Evolutionary conservation across 2,113 vertebrate species (phyloP).

Genomic region (Lepus europaeus): DNA sequence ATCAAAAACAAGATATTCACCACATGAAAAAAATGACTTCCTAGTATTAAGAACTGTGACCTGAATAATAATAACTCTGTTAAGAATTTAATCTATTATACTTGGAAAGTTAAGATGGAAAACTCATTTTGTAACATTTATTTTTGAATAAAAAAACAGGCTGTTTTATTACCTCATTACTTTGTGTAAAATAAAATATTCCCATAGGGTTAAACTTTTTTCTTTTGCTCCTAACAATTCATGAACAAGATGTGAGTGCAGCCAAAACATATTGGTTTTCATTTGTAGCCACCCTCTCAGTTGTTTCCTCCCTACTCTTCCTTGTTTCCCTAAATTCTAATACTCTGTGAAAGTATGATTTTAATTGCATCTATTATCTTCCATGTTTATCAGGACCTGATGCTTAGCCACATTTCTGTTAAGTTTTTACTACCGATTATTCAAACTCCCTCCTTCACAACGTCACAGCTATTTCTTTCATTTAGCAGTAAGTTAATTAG

Average conservation of each 20-base stretch:
- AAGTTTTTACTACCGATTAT: background rate
- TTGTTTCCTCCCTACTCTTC: fast-evolving
- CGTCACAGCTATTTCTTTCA: slow-evolving; percentile 75
- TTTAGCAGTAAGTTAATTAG: slow-evolving; percentile 57
- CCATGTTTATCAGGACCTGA: background rate
- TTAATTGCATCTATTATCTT: background rate
- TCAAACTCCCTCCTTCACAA: slow-evolving; percentile 31
- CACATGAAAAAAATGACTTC: background rate
- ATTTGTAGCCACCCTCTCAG: background rate
- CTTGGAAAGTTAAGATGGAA: slow-evolving; percentile 13
- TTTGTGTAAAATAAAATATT: background rate
- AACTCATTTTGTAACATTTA: background rate
- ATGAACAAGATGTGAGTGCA: background rate
- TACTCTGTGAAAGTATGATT: background rate
- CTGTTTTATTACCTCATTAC: background rate
- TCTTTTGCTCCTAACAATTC: background rate
- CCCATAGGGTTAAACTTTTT: background rate
- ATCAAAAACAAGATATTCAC: background rate
- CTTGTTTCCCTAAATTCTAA: background rate
- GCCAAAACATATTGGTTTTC: background rate
- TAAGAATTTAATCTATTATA: slow-evolving; percentile 28
- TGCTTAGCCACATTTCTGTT: background rate
- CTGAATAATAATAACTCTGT: background rate
- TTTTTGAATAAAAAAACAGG: background rate
- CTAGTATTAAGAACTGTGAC: background rate